A percentile compares a stretch with the other conserved stretches of the same genome.
phyloP scores from a whole-genome alignment of 2,797 vertebrate genomes.

The Peromyscus nudipes region DNA sequence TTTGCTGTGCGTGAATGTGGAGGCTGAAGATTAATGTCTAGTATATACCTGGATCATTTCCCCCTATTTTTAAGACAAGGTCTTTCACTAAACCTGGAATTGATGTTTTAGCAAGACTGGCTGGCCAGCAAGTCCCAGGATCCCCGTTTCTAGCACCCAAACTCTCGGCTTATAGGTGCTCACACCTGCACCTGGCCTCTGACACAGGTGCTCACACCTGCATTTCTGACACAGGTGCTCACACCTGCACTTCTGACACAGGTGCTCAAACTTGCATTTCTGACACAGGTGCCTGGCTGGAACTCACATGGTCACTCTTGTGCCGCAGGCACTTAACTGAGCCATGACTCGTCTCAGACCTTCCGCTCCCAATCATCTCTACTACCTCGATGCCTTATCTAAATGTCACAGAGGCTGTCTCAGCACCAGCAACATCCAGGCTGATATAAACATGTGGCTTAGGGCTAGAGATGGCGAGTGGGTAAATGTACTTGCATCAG shows the following conservation, averaged over 20 bases:
- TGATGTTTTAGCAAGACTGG: not conserved
- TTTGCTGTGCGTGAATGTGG: not conserved
- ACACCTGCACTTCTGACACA: no score
- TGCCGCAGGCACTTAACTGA: not conserved
- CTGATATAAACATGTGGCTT: not conserved
- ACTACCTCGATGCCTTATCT: not conserved
- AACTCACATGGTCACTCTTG: not conserved
- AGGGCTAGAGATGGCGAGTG: not conserved
- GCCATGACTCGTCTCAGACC: not conserved
- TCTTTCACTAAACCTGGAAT: not conserved
- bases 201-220: not conserved
- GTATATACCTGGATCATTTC: not conserved
- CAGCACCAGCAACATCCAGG: not conserved
- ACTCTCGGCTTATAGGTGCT: not conserved
- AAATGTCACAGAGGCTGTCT: no score
- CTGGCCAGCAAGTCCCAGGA: not conserved
- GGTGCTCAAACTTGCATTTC: no score
- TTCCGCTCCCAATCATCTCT: not conserved
- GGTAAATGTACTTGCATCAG: not conserved
- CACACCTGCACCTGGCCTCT: no score
- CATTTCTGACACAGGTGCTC: not conserved
- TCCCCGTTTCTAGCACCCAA: not conserved
- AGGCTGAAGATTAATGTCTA: not conserved
- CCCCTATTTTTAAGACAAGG: not conserved
- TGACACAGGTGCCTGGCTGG: not conserved